Evolutionary conservation across 1,140 invertebrate genomes (phyloP), one percentile per base, ranked within the genome.

Genomic region (Spodoptera litura): DNA sequence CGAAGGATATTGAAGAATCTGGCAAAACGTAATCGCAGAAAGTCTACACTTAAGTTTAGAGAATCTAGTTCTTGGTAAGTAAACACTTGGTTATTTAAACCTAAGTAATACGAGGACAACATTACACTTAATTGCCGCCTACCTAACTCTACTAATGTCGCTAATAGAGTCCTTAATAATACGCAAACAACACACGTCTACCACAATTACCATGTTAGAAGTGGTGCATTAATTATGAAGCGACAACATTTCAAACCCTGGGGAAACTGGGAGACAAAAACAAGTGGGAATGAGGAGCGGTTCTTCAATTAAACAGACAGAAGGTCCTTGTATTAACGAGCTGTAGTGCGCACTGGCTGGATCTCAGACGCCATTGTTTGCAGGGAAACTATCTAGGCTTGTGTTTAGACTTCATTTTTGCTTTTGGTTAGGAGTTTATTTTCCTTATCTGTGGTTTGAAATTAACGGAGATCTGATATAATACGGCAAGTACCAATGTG

Each of bases 281-380:
- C 58, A 49, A 44, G 73, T 53, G 58, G 31, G 53, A 49, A 61
- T 38, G 59, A 59, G 44, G 9, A 61, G 73, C 38, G 38, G 38
- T 51, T 53, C 73, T 75, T 75, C 73, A 75, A 64, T 75, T 75
- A 75, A 75, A n/a, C 73, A 75, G 49, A 64, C 58, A 15, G 44
- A 13, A 15, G 15, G 71, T 59, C 53, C 72, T 74, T 52, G 72
- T 74, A 52, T 51, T 75, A 75, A 75, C 73, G 73, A 75, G 59
- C 59, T 62, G 44, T 61, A 61, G 71, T 49, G 71, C 66, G 66
- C 56, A 27, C 20, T 31, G 64, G 44, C 20, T 61, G 55, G 71
- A 25, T 38, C 71, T 74, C 56, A 61, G 68, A 71, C 59, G 15
- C 59, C n/a, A 64, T 75, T 75, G 73, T 75, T 75, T 35, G 44